phyloP scores from a whole-genome alignment of 2,888 invertebrate genomes.

The Mythimna pallens region DNA sequence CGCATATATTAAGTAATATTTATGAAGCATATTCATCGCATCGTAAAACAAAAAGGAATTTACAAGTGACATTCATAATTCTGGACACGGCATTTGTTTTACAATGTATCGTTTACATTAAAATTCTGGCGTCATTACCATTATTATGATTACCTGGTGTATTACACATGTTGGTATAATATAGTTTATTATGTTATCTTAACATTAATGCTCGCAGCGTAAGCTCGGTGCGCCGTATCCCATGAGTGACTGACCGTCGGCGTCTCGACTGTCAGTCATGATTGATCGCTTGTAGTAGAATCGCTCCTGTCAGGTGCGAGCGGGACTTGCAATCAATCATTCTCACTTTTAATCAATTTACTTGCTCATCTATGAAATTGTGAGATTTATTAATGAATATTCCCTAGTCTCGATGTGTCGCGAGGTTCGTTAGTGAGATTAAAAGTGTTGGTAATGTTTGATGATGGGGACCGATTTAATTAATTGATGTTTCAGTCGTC shows the following conservation, averaged over 20 bases:
- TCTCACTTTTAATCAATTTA: conserved; percentile 85
- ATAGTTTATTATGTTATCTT: conserved; percentile 50
- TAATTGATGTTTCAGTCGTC: conserved; percentile 45
- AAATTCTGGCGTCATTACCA: conserved; percentile 50
- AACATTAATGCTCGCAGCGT: conserved; percentile 47
- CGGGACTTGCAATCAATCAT: conserved; percentile 82
- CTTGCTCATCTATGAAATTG: conserved; percentile 76
- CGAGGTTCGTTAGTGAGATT: conserved; percentile 68
- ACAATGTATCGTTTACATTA: conserved; percentile 52
- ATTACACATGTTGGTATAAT: conserved; percentile 54
- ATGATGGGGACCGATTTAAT: conserved; percentile 49
- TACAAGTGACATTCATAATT: conserved; percentile 32
- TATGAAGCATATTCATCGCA: conserved; percentile 33
- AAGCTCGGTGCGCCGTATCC: conserved; percentile 45
- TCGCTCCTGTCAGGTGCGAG: conserved; percentile 80
- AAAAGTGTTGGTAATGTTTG: conserved; percentile 64
- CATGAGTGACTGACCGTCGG: conserved; percentile 51
- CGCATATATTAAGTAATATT: conserved; percentile 18
- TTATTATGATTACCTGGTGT: conserved; percentile 51
- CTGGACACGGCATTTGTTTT: conserved; percentile 13
- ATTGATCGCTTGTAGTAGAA: conserved; percentile 73
- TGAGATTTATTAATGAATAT: conserved; percentile 61
- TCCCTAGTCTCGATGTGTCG: conserved; percentile 48
- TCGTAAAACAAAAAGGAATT: conserved; percentile 51
- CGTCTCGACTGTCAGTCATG: conserved; percentile 42